Evolutionary conservation across 2,797 vertebrate genomes (phyloP).

Genomic region (Taeniopygia guttata): DNA sequence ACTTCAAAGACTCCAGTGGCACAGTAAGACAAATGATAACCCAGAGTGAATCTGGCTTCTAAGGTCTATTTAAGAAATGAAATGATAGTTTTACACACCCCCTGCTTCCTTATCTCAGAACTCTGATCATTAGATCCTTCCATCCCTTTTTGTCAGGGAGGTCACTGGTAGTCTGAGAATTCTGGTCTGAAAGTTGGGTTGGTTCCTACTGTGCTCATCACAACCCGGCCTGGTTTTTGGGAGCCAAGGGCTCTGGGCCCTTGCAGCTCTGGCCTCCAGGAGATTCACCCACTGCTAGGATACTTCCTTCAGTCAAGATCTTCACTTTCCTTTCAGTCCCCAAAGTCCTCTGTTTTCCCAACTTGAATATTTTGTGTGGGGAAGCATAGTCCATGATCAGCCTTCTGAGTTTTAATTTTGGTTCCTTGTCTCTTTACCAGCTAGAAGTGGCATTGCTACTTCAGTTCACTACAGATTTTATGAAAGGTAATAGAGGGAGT

Average conservation of each 20-base stretch:
- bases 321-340: not conserved
- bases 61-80: not conserved
- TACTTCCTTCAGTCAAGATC: not conserved
- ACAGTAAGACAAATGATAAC: not conserved
- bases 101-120: not conserved
- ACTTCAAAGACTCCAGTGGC: not conserved
- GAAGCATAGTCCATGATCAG: not conserved
- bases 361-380: not conserved
- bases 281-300: not conserved
- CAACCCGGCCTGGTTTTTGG: not conserved
- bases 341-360: not conserved
- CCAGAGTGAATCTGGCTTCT: not conserved
- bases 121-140: not conserved
- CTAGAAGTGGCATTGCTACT: not conserved
- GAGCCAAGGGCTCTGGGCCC: not conserved
- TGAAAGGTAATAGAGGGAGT: not conserved
- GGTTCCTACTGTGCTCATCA: not conserved
- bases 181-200: not conserved
- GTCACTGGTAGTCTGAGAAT: not conserved
- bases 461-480: not conserved
- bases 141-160: not conserved
- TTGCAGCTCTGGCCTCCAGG: not conserved
- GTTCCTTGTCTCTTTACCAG: not conserved
- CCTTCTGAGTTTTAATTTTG: not conserved
- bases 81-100: not conserved